phyloP scores from a whole-genome alignment of 2,113 vertebrate species.

The Catharus bicknelli region DNA sequence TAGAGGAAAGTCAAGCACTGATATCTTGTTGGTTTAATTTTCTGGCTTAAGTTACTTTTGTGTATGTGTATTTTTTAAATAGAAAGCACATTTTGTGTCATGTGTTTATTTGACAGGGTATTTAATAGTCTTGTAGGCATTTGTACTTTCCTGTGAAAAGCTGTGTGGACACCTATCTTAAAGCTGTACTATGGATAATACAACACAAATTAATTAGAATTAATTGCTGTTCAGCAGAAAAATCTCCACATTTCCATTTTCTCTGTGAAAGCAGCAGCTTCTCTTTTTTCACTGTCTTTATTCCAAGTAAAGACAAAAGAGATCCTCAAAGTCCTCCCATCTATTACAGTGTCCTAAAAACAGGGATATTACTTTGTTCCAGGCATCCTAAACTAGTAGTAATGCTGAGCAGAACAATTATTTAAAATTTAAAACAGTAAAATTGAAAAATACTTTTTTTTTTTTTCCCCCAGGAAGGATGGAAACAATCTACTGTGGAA shows the following conservation, averaged over 20 bases:
- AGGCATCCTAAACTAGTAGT: not conserved
- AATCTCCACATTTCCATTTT: not conserved
- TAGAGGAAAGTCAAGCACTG: not conserved
- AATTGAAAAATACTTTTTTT: not conserved
- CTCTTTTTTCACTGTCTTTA: not conserved
- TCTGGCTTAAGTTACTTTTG: not conserved
- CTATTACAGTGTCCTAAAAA: not conserved
- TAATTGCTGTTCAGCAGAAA: not conserved
- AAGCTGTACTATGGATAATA: not conserved
- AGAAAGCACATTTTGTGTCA: not conserved
- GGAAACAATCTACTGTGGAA: not conserved
- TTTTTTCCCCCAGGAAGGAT: not conserved
- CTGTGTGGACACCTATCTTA: not conserved
- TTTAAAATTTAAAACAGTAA: not conserved
- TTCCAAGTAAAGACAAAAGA: not conserved
- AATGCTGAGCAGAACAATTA: not conserved
- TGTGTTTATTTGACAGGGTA: not conserved
- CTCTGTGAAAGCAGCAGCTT: not conserved
- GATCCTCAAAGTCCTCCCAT: not conserved
- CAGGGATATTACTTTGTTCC: not conserved
- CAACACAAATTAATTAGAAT: not conserved
- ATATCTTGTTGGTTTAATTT: not conserved
- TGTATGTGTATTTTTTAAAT: not conserved
- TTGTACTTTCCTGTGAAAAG: not conserved
- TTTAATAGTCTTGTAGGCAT: not conserved